Conservation (phyloP, 2,797 vertebrate species). For the Amblyraja radiata region DNA sequence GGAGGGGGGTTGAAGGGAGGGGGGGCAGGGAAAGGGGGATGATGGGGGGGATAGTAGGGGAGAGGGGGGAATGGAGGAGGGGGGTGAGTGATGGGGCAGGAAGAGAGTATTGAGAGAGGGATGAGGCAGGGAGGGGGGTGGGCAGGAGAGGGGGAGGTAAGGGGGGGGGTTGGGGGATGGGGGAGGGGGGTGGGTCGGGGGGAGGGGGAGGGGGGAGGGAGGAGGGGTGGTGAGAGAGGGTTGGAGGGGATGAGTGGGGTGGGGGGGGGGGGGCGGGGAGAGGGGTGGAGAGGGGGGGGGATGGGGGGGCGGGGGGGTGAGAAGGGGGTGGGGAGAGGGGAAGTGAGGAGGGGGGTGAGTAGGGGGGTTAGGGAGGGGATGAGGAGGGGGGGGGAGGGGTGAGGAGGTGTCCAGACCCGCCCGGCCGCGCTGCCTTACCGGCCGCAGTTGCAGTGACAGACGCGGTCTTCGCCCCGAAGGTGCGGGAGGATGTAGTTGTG, state of each 20-base stretch:
- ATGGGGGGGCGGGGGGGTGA: too few relatives aligned
- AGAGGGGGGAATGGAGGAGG: background rate
- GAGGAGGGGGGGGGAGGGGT: too few relatives aligned
- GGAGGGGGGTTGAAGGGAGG: background rate
- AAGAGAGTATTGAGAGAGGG: background rate
- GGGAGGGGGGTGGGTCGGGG: too few relatives aligned
- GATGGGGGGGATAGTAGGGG: background rate
- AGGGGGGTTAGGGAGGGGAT: too few relatives aligned
- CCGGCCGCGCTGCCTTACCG: slow-evolving; percentile 65
- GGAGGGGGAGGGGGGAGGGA: too few relatives aligned
- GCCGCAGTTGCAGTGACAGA: slow-evolving; percentile 99
- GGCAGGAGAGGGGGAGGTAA: background rate
- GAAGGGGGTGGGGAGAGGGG: background rate
- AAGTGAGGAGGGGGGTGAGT: too few relatives aligned
- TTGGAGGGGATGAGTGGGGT: background rate
- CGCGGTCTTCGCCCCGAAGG: slow-evolving; percentile 94
- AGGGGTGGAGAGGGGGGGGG: background rate
- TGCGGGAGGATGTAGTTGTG: slow-evolving; percentile 99
- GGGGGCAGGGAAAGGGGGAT: background rate
- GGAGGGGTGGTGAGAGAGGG: background rate
- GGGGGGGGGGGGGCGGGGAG: too few relatives aligned
- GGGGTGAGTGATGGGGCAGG: background rate
- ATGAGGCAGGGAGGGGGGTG: background rate
- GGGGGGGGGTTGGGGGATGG: too few relatives aligned
- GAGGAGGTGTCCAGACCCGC: too few relatives aligned